A percentile compares a stretch with the other conserved stretches of the same genome.
Evolutionary conservation across 2,113 vertebrate species (phyloP).

Genomic region (Leucopternis melanops): DNA sequence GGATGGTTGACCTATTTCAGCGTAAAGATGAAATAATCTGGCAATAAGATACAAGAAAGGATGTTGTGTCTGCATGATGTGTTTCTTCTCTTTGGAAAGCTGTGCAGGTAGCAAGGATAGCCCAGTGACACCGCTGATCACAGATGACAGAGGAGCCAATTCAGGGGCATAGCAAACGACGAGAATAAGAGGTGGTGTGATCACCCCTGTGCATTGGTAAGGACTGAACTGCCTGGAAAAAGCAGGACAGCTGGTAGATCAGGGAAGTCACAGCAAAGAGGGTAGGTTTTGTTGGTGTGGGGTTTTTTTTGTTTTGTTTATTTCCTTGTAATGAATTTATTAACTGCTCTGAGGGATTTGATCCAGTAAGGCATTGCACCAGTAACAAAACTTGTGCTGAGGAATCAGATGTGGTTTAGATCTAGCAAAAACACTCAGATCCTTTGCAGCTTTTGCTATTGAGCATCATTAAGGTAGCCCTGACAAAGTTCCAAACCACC

Average conservation of each 20-base stretch:
- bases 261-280: neutral
- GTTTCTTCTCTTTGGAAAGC: neutral
- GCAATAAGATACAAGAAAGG: neutral
- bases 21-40: neutral
- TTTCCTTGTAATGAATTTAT: neutral
- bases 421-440: neutral
- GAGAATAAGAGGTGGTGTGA: too few species aligned
- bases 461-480: fast-evolving
- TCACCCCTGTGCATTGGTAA: fast-evolving
- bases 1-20: neutral
- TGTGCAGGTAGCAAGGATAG: neutral
- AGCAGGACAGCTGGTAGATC: neutral
- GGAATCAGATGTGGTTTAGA: neutral
- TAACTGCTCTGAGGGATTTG: neutral
- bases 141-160: neutral
- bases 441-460: neutral
- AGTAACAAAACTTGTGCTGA: neutral
- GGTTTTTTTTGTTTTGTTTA: neutral
- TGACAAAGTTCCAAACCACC: neutral
- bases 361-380: too few species aligned
- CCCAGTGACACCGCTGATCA: neutral
- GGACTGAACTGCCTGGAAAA: neutral
- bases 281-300: too few species aligned
- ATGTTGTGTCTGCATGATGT: neutral
- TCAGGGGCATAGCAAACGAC: neutral